Percentiles rank a stretch among this genome's conserved stretches.
phyloP scores from a whole-genome alignment of 2,113 vertebrate species.

The Mus spicilegus region DNA sequence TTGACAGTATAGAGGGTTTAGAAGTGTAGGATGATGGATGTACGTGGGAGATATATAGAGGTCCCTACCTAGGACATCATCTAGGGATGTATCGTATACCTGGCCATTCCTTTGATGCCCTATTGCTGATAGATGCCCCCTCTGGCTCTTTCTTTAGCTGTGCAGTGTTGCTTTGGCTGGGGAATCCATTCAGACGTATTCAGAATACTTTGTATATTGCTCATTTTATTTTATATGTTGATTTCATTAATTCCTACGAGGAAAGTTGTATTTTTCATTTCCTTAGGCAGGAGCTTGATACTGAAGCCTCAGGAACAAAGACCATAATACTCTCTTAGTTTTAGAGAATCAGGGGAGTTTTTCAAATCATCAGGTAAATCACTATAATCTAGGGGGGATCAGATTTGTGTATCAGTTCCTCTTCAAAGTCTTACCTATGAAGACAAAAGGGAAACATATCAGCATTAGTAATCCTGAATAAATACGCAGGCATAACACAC shows the following conservation, averaged over 20 bases:
- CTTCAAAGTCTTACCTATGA: constrained; percentile 39
- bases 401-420: neutral
- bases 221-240: constrained; percentile 39
- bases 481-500: neutral
- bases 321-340: neutral
- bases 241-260: constrained; percentile 32
- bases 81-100: neutral
- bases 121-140: neutral
- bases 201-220: neutral
- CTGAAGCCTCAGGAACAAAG: neutral
- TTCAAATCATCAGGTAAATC: constrained; percentile 50
- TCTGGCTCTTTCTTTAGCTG: neutral
- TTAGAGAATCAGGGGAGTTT: constrained; percentile 8
- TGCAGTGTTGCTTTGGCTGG: neutral
- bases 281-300: neutral
- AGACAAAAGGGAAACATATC: constrained; percentile 40
- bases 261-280: constrained; percentile 9
- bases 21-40: neutral
- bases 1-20: neutral
- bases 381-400: neutral
- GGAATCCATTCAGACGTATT: neutral
- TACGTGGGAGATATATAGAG: neutral
- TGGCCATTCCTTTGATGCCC: neutral
- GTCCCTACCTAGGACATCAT: neutral
- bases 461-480: constrained; percentile 35